phyloP scores from a whole-genome alignment of 2,113 vertebrate genomes.

The Saiga tatarica region DNA sequence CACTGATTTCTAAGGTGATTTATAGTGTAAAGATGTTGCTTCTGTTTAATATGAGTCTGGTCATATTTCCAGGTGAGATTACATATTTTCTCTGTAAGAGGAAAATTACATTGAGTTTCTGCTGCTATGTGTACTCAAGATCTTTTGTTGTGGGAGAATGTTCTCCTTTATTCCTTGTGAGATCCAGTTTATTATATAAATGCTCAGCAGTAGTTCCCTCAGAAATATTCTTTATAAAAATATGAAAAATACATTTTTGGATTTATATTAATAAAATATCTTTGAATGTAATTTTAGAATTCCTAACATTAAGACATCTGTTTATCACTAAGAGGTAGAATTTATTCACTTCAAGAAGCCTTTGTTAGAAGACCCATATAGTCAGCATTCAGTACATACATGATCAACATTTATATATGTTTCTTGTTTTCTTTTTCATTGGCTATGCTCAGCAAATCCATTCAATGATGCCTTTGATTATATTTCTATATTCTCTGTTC shows the following conservation, averaged over 20 bases:
- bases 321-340: background rate
- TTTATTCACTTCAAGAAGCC: background rate
- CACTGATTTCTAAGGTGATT: background rate
- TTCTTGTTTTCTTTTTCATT: background rate
- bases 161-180: background rate
- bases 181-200: background rate
- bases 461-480: background rate
- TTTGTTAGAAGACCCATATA: background rate
- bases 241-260: background rate
- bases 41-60: background rate
- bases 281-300: background rate
- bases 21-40: background rate
- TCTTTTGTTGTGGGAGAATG: background rate
- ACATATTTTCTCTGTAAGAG: background rate
- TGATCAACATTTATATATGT: background rate
- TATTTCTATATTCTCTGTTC: background rate
- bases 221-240: background rate
- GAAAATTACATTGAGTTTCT: background rate
- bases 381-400: background rate
- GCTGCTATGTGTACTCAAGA: background rate
- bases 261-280: background rate
- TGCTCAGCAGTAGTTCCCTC: background rate
- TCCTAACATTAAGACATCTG: background rate
- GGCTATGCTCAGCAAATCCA: background rate
- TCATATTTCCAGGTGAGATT: background rate